phyloP scores from a whole-genome alignment of 2,888 invertebrate genomes.

The Oligia fasciuncula region DNA sequence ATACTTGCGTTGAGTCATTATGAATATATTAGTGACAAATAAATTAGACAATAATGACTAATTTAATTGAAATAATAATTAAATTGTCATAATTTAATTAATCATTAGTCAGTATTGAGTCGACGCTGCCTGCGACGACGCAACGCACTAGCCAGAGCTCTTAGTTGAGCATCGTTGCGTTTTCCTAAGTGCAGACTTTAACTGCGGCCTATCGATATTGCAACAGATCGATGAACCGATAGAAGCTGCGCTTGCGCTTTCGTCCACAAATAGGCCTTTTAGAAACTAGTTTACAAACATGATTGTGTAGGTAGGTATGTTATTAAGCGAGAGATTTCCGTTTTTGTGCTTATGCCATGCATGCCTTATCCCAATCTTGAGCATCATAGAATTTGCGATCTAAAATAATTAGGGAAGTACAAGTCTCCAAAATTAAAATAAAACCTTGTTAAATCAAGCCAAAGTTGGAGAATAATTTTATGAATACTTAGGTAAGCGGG shows the following conservation, averaged over 20 bases:
- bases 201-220: constrained; percentile 3
- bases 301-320: neutral
- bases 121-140: no score
- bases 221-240: constrained; percentile 21
- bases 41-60: no score
- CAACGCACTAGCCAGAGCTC: no score
- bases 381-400: constrained; percentile 1
- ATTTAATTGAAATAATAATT: no score
- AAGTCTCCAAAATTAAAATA: neutral
- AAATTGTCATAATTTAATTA: no score
- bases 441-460: neutral
- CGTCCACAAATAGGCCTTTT: neutral
- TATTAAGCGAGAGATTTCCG: neutral
- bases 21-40: no score
- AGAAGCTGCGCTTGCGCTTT: neutral
- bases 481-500: neutral
- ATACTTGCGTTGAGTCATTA: no score
- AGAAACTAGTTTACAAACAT: neutral
- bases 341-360: neutral
- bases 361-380: neutral
- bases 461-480: neutral
- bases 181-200: neutral
- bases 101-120: no score
- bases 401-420: neutral
- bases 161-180: neutral